phyloP scores from a whole-genome alignment of 2,888 invertebrate species.

The Ophraella communa region DNA sequence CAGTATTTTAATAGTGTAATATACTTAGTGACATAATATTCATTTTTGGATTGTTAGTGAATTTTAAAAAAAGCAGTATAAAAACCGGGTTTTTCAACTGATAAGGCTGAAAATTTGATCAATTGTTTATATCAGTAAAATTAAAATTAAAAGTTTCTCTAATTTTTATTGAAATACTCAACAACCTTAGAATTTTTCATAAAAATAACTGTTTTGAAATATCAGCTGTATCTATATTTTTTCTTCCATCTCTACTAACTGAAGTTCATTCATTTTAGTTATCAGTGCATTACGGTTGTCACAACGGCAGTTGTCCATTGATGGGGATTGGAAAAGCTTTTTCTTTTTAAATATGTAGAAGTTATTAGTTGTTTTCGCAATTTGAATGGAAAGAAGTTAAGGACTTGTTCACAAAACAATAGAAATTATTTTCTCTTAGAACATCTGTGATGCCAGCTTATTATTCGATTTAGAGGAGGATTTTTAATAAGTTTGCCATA shows the following conservation, averaged over 20 bases:
- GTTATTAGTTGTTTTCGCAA: slow-evolving; percentile 31
- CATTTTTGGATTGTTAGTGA: too few species aligned
- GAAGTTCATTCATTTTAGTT: slow-evolving; percentile 33
- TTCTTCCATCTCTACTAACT: not conserved
- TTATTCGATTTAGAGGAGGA: too few species aligned
- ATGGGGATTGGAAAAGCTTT: not conserved
- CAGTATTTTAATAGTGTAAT: too few species aligned
- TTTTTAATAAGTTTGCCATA: too few species aligned
- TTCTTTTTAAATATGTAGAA: slow-evolving; percentile 7
- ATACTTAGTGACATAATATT: too few species aligned
- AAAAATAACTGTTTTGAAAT: not conserved
- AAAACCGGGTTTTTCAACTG: too few species aligned
- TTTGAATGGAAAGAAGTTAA: slow-evolving; percentile 20
- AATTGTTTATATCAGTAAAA: too few species aligned
- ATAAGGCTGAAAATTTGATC: too few species aligned
- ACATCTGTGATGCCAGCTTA: not conserved
- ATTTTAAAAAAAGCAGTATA: too few species aligned
- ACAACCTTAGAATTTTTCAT: not conserved
- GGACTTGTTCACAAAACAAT: slow-evolving; percentile 6
- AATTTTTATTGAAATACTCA: too few species aligned
- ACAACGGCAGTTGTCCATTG: slow-evolving; percentile 24
- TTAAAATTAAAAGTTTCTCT: too few species aligned
- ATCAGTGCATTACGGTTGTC: slow-evolving; percentile 37
- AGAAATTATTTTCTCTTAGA: not conserved
- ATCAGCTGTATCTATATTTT: not conserved